phyloP scores from a whole-genome alignment of 2,797 vertebrate genomes.

The Zenarchopterus dispar region DNA sequence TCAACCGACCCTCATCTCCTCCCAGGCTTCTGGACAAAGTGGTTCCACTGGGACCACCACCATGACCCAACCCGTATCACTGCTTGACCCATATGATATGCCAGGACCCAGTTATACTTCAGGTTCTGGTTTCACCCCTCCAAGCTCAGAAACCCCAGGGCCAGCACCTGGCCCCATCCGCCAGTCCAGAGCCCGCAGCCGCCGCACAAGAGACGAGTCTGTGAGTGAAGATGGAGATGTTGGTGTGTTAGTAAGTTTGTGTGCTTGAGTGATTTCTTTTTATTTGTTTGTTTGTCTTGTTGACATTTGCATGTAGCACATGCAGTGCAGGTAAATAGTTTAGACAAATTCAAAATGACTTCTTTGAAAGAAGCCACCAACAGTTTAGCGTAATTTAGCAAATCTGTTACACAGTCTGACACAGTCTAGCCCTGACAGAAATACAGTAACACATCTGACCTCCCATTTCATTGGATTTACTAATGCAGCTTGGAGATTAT shows the following conservation, averaged over 20 bases:
- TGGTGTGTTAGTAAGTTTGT: constrained; percentile 84
- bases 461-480: not conserved
- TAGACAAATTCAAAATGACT: constrained; percentile 2
- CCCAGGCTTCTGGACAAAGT: constrained; percentile 91
- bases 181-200: constrained; percentile 85
- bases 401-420: too few species aligned
- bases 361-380: not conserved
- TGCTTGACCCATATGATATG: constrained; percentile 92
- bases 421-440: too few species aligned
- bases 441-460: too few species aligned
- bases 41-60: constrained; percentile 76
- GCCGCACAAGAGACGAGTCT: constrained; percentile 90
- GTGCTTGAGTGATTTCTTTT: constrained; percentile 50
- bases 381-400: not conserved
- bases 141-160: constrained; percentile 74
- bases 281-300: constrained; percentile 47
- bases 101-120: constrained; percentile 92
- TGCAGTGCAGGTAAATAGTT: constrained; percentile 27
- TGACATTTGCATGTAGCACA: constrained; percentile 42
- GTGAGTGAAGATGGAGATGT: constrained; percentile 88
- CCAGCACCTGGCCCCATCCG: constrained; percentile 68
- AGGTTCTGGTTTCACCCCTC: constrained; percentile 76
- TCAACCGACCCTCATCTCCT: constrained; percentile 95
- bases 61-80: constrained; percentile 82
- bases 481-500: not conserved